Percentiles rank a stretch among this genome's conserved stretches.
Conservation (phyloP, 2,797 vertebrate species). For the Parambassis ranga region DNA sequence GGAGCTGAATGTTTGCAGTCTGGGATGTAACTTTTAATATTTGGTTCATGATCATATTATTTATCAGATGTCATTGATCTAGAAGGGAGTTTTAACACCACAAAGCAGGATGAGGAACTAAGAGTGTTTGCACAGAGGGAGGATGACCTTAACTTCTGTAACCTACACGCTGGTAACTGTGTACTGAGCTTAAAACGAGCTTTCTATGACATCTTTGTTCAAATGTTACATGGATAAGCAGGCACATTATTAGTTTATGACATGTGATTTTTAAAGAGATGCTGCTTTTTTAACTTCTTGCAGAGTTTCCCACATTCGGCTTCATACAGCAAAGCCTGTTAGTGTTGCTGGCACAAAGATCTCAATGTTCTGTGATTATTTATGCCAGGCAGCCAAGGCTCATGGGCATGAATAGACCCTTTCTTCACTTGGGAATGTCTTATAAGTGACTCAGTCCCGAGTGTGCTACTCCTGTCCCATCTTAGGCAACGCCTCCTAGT, state of each 20-base stretch:
- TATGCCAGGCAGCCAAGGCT: constrained; percentile 47
- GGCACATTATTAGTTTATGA: too few relatives aligned
- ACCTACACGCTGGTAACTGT: background rate
- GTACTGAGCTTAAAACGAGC: background rate
- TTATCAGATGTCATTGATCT: too few relatives aligned
- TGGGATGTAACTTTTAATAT: too few relatives aligned
- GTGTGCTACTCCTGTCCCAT: constrained; percentile 43
- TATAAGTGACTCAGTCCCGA: constrained; percentile 25
- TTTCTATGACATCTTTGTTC: background rate
- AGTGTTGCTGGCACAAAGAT: constrained; percentile 36
- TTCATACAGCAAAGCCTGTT: constrained; percentile 7
- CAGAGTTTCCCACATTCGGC: background rate
- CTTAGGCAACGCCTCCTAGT: constrained; percentile 34
- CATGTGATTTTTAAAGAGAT: too few relatives aligned
- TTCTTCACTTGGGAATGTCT: constrained; percentile 54
- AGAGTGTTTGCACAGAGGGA: background rate
- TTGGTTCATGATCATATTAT: too few relatives aligned
- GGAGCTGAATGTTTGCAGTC: too few relatives aligned
- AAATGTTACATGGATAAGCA: background rate
- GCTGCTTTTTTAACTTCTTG: background rate
- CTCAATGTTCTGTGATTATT: constrained; percentile 57
- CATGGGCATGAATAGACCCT: constrained; percentile 59
- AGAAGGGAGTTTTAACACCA: too few relatives aligned
- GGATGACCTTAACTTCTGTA: background rate
- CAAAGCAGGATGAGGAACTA: background rate